Percentiles rank a stretch among this genome's conserved stretches.
These are phyloP conservation scores for Lipophrys pholis DNA, from an alignment of 2,113 vertebrate species.

Conservation along the genomic window DNA sequence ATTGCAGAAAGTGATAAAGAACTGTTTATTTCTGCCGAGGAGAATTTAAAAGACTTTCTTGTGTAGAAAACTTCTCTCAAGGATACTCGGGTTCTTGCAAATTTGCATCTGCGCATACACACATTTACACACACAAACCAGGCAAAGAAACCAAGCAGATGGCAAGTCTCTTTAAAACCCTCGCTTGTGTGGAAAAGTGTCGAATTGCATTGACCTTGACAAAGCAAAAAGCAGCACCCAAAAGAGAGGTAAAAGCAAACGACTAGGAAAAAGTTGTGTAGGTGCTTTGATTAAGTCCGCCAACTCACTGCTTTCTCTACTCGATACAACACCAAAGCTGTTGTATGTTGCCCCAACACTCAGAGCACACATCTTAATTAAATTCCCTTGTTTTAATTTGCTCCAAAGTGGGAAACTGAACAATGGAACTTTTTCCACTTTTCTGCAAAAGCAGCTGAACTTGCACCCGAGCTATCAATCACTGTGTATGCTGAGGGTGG, in stretches of 20 bases:
- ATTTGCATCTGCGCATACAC: constrained; percentile 4
- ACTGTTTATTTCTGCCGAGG: constrained; percentile 14
- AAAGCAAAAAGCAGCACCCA: constrained; percentile 31
- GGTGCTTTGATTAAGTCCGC: constrained; percentile 31
- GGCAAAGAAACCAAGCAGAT: constrained; percentile 45
- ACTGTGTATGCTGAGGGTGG: constrained; percentile 27
- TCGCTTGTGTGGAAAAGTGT: constrained; percentile 35
- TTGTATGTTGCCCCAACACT: constrained; percentile 3
- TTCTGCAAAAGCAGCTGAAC: constrained; percentile 43
- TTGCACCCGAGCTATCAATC: constrained; percentile 37
- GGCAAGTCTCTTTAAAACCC: constrained; percentile 31
- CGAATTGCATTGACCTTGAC: constrained; percentile 51
- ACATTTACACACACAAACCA: not conserved
- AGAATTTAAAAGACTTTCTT: constrained; percentile 45
- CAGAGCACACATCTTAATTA: constrained; percentile 24
- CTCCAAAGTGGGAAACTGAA: constrained; percentile 23
- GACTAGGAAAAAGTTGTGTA: constrained; percentile 26
- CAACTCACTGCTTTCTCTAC: constrained; percentile 4
- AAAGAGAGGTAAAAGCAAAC: constrained; percentile 28
- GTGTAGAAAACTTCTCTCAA: constrained; percentile 29
- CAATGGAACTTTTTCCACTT: constrained; percentile 36
- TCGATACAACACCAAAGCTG: constrained; percentile 17
- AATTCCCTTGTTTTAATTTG: constrained; percentile 30
- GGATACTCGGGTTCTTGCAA: constrained; percentile 27
- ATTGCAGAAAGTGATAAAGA: constrained; percentile 15